These are phyloP conservation scores for Tenebrio molitor DNA, from an alignment of 1,140 invertebrate genomes.

Conservation along the genomic window DNA sequence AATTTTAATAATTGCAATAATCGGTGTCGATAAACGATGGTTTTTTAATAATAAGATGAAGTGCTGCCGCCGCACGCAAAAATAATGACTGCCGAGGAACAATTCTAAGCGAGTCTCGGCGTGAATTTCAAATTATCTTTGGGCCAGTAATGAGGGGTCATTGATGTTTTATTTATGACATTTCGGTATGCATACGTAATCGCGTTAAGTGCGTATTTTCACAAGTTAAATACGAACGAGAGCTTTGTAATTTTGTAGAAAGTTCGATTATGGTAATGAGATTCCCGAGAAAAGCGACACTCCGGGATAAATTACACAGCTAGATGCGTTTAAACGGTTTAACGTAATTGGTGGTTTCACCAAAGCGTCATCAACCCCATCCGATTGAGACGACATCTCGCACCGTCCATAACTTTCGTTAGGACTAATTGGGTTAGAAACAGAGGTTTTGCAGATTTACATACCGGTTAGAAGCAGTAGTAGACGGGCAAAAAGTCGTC, in stretches of 20 bases:
- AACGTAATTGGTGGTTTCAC: not conserved
- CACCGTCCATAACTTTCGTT: not conserved
- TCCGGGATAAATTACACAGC: conserved; percentile 1
- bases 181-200: conserved; percentile 28
- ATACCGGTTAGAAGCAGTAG: conserved; percentile 22
- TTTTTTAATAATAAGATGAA: too few relatives aligned
- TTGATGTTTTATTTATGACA: conserved; percentile 33
- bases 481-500: conserved; percentile 30
- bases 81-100: too few relatives aligned
- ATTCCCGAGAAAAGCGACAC: conserved; percentile 10
- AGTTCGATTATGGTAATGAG: conserved; percentile 26
- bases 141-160: not conserved
- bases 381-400: too few relatives aligned
- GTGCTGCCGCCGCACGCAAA: too few relatives aligned
- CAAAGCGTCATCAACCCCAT: not conserved
- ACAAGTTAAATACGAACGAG: conserved; percentile 14
- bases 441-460: conserved; percentile 3
- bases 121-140: too few relatives aligned
- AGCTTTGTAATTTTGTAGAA: conserved; percentile 35
- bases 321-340: not conserved
- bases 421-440: conserved; percentile 30
- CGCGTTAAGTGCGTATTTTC: conserved; percentile 23
- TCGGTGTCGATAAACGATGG: not conserved
- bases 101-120: too few relatives aligned
- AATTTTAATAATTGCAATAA: conserved; percentile 15